phyloP scores from a whole-genome alignment of 2,113 vertebrate genomes.

The Prunella himalayana region DNA sequence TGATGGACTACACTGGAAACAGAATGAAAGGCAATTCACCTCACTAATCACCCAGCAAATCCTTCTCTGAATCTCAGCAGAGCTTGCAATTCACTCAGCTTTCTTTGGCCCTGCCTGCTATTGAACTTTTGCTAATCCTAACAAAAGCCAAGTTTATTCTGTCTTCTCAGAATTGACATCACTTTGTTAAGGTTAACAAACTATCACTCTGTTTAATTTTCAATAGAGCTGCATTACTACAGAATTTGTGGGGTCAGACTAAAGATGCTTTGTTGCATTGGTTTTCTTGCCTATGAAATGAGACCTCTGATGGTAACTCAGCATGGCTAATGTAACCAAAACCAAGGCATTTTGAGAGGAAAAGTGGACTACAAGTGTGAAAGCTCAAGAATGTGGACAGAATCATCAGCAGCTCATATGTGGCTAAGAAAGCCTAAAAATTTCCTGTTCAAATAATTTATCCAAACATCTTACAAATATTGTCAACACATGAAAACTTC shows the following conservation, averaged over 20 bases:
- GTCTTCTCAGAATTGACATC: background rate
- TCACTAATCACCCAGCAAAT: background rate
- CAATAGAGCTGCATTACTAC: background rate
- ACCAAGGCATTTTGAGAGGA: background rate
- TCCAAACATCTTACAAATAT: background rate
- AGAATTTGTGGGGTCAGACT: background rate
- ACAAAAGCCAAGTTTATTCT: background rate
- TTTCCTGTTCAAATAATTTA: background rate
- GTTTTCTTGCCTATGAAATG: background rate
- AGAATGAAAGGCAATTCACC: background rate
- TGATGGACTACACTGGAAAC: background rate
- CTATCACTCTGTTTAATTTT: background rate
- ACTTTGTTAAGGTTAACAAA: background rate
- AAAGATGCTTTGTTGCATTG: background rate
- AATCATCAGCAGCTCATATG: accelerated
- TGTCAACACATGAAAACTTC: background rate
- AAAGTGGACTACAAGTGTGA: background rate
- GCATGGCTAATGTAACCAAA: background rate
- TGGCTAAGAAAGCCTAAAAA: background rate
- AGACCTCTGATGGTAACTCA: background rate
- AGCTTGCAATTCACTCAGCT: background rate
- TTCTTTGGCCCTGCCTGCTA: background rate
- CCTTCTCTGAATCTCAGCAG: background rate
- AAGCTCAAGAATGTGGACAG: background rate
- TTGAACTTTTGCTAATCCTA: background rate